Base-by-base conservation (phyloP, 92 coral and sea anemone genomes). In the Heliopora coerulea region DNA sequence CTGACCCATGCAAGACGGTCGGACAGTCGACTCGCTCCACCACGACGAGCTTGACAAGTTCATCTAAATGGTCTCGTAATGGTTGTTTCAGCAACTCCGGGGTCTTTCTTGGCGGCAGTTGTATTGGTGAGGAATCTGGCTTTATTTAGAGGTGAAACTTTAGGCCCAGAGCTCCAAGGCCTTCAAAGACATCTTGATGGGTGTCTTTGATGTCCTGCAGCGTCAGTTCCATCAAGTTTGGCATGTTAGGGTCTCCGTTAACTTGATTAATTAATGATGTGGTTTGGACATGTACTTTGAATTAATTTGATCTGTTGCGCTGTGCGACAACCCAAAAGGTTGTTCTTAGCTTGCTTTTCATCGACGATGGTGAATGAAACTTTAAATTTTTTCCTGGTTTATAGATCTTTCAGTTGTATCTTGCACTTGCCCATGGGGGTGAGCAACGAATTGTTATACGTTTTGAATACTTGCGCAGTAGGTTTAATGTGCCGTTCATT, bases 81-180 rank as follows among this genome's bases (percentile, higher is more conserved):
- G 80, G 80, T 39, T 80, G 54, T 73, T 80, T 49, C 18, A 73
- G 79, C 13, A 66, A 19, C 35, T 73, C 66, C n/a, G 79, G 79
- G 19, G 56, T 39, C 27, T 26, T 73, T 15, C 56, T 29, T 11
- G 69, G 56, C 17, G 58, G 80, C 25, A 80, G 68, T 21, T 70
- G 63, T 23, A 80, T 73, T 30, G 79, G 84, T 17, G 65, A 57
- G 14, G 74, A 28, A 18, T 56, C 68, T 52, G 67, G 41, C 14
- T 72, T 72, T 24, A 62, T 27, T 37, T 80, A 73, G 15, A 72
- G 75, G 50, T 69, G 84, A 8, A 80, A 33, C 44, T 80, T 69
- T 17, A 42, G 79, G 26, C 72, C 56, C 29, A 39, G 32, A 15
- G 23, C 17, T 3, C 72, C 72, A 14, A 59, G 34, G 29, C 65